Base-by-base conservation (phyloP, 2,888 invertebrate species). In the Cheilosia pagana region DNA sequence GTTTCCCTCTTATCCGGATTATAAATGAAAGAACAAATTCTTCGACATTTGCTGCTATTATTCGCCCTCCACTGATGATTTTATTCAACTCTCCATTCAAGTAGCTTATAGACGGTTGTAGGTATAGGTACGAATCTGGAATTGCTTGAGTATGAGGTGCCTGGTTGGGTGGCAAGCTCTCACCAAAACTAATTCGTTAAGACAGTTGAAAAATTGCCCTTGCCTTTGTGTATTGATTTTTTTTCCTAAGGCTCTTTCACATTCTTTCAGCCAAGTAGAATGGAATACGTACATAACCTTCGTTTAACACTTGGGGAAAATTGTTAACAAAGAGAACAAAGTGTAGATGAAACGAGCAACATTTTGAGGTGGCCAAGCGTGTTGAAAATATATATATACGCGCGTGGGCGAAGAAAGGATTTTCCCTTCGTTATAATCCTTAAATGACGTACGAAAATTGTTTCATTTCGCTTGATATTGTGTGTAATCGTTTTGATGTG, bases 181-280 rank as follows among this genome's bases (percentile, higher is more conserved):
- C n/a, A n/a, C 45, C 50, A 23, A 50, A 50, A 74, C 63, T 74
- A 63, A 74, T 74, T 74, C 72, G 72, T 74, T 63, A 62, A 62
- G 45, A 55, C 53, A 62, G 43, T 74, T 74, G 45, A 74, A 53
- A 74, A 74, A 63, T 74, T 63, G 43, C 55, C 55, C 53, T 35
- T 63, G 48, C 23, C 53, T 63, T 63, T 16, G n/a, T 16, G 5
- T 53, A 74, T 74, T 45, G 72, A 74, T 74, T 74, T 55, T 74
- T 55, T 72, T 39, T 31, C 23, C 41, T 67, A 41, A 19, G 21
- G 53, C 16, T 55, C 28, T 31, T 19, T 6, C 25, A 16, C 25
- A 43, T 43, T 43, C 59, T 35, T 35, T 21, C 7, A 19, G 7
- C 21, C 16, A 50, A 35, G 35, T 12, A 39, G 35, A 23, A 50